Conservation (phyloP, 2,113 vertebrate genomes). For the Cygnus atratus region DNA sequence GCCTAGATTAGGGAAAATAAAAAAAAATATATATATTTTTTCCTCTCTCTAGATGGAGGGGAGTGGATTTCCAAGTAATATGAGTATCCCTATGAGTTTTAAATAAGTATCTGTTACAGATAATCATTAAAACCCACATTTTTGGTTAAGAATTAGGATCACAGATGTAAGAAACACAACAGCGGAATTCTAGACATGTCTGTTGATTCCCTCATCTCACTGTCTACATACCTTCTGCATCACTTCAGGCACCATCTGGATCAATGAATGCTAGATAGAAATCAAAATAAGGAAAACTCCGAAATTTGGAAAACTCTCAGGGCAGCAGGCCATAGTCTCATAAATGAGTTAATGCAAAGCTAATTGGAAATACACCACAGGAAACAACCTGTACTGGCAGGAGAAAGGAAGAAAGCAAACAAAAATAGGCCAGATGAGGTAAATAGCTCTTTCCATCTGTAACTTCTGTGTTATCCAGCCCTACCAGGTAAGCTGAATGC, state of each 20-base stretch:
- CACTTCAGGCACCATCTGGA: not conserved
- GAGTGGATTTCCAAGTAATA: not conserved
- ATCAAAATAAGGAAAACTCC: not conserved
- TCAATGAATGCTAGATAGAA: not conserved
- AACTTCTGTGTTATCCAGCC: not conserved
- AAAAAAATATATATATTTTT: not conserved
- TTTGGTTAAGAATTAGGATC: not conserved
- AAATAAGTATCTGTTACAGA: not conserved
- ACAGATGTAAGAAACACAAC: not conserved
- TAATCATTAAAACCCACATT: not conserved
- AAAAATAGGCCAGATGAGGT: accelerated
- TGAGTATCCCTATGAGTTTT: not conserved
- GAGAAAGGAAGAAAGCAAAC: not conserved
- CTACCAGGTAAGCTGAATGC: not conserved
- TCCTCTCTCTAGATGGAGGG: not conserved
- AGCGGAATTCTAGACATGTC: not conserved
- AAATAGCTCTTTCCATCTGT: not conserved
- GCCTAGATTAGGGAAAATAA: not conserved
- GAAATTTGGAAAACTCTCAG: not conserved
- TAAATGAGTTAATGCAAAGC: not conserved
- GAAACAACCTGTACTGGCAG: not conserved
- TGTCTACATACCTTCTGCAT: not conserved
- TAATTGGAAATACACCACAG: not conserved
- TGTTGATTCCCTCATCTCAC: not conserved
- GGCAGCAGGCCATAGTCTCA: not conserved